Evolutionary conservation across 2,888 invertebrate species (phyloP).

Genomic region (Philereme vetulata): DNA sequence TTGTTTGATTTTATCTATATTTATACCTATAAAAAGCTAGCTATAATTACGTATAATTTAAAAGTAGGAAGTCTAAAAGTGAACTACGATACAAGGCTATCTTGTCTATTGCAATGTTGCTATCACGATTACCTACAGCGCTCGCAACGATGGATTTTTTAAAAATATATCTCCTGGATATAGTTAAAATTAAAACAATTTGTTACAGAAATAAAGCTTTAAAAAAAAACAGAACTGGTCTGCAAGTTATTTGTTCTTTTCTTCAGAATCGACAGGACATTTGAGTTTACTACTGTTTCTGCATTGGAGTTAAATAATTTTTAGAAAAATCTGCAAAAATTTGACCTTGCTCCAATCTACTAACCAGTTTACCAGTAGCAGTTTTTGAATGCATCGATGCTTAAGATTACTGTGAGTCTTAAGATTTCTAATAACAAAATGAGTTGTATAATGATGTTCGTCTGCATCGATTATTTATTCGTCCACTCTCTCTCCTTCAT

Average conservation of each 20-base stretch:
- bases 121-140: constrained; percentile 24
- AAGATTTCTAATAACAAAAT: constrained; percentile 9
- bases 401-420: not conserved
- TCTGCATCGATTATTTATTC: constrained; percentile 19
- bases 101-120: constrained; percentile 30
- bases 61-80: constrained; percentile 38
- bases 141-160: constrained; percentile 8
- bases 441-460: constrained; percentile 1
- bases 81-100: constrained; percentile 34
- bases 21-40: constrained; percentile 8
- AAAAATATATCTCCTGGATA: not conserved
- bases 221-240: too few species aligned
- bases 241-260: too few species aligned
- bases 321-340: too few species aligned
- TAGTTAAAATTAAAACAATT: not conserved
- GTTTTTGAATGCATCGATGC: not conserved
- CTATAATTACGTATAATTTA: constrained; percentile 23
- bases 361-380: too few species aligned
- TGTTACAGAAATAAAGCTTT: too few species aligned
- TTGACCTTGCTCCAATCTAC: too few species aligned
- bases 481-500: constrained; percentile 28
- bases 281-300: too few species aligned
- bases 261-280: too few species aligned
- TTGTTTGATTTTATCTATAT: constrained; percentile 7
- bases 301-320: too few species aligned